Base-by-base conservation (phyloP, 2,113 vertebrate species). In the Cynocephalus volans region DNA sequence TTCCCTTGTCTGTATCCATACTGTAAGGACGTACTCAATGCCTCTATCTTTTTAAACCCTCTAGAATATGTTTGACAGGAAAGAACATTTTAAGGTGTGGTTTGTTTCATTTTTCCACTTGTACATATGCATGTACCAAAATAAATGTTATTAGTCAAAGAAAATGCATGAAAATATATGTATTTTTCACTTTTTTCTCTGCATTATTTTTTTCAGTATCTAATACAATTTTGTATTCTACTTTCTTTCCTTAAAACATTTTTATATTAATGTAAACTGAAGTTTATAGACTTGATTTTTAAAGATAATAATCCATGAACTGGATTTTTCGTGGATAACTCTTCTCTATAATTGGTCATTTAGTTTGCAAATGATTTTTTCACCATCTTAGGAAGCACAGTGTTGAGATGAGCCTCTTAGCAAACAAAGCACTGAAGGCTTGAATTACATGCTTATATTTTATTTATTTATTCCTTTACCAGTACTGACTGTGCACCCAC, bases 91-190 rank as follows among this genome's bases (percentile, higher is more conserved):
- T 33, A 75, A 8, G 19, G n/a, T 65, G 7, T 9, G 23, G 2
- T 72, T 76, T 80, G 18, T 87, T 77, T 31, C 33, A 1, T 76
- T 90, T 93, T 96, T 72, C 45, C 54, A 85, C 52, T 81, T 96
- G 10, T 67, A 69, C n/a, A 41, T 48, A 36, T 88, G 18, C 33
- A 10, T 64, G 4, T 81, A 72, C 36, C 36, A 56, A 73, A 76
- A 69, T 79, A 93, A 87, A 76, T 48, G 24, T 77, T 41, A n/a
- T 24, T 85, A 76, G 26, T 36, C 14, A 19, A 76, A 88, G 41
- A 93, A 96, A 94, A 77, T 26, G 5, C 21, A 92, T 9, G 41
- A 64, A 84, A 79, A 88, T 85, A 36, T 73, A 80, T 77, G 52
- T 52, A n/a, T 41, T 77, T 70, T 19, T 41, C 18, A 60, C 41